phyloP scores from a whole-genome alignment of 2,113 vertebrate species.

The Dinomys branickii region DNA sequence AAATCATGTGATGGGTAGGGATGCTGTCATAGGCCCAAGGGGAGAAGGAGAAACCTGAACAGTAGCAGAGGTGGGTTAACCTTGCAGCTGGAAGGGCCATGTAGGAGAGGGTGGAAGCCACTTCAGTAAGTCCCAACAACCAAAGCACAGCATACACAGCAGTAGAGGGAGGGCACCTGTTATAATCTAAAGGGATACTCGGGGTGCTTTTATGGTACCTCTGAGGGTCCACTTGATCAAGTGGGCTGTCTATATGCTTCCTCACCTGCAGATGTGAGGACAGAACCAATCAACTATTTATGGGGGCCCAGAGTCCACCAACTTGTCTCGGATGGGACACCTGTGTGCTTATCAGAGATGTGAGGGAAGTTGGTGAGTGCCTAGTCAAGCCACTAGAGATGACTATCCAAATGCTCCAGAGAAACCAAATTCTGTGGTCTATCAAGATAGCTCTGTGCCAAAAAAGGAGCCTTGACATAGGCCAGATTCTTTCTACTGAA shows the following conservation, averaged over 20 bases:
- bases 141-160: not conserved
- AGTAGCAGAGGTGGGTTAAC: not conserved
- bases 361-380: not conserved
- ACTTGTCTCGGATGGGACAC: not conserved
- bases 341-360: not conserved
- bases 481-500: not conserved
- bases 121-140: not conserved
- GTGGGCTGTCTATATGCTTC: no score
- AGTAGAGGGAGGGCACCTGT: not conserved
- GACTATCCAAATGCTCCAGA: not conserved
- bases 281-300: no score
- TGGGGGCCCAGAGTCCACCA: not conserved
- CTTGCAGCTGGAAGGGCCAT: not conserved
- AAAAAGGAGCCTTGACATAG: not conserved
- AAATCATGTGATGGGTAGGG: not conserved
- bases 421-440: rapidly evolving
- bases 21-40: not conserved
- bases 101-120: not conserved
- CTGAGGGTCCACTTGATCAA: not conserved
- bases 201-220: not conserved
- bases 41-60: not conserved
- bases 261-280: no score
- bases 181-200: not conserved
- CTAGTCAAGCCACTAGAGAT: not conserved
- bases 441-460: not conserved